Conservation (phyloP, 2,888 invertebrate genomes). For the Acanthopleura granulata region DNA sequence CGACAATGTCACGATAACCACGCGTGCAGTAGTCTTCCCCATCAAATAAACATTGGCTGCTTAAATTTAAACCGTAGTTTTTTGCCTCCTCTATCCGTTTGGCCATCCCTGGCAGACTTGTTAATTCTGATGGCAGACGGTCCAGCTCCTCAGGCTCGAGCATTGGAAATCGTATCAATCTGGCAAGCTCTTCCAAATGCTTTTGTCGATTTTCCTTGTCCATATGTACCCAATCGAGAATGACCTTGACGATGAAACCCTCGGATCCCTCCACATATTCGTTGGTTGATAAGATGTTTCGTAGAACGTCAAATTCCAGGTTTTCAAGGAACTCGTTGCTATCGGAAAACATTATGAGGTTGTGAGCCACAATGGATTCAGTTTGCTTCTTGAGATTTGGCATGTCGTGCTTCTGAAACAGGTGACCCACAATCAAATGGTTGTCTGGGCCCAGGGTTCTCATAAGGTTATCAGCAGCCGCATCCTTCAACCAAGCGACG, state of each 20-base stretch:
- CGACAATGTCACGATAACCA: conserved; percentile 37
- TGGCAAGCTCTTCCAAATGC: conserved; percentile 50
- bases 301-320: conserved; percentile 55
- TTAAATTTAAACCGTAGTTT: conserved; percentile 52
- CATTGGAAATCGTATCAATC: conserved; percentile 58
- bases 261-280: conserved; percentile 63
- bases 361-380: conserved; percentile 57
- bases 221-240: conserved; percentile 55
- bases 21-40: conserved; percentile 43
- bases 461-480: conserved; percentile 61
- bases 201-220: conserved; percentile 47
- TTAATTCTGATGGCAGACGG: conserved; percentile 45
- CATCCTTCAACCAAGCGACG: conserved; percentile 59
- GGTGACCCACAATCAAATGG: conserved; percentile 53
- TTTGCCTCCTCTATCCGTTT: conserved; percentile 60
- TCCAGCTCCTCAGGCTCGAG: conserved; percentile 61
- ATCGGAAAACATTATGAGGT: conserved; percentile 51
- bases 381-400: conserved; percentile 61
- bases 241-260: conserved; percentile 46
- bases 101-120: conserved; percentile 43
- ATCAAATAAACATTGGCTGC: conserved; percentile 52
- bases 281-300: conserved; percentile 59
- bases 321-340: conserved; percentile 51
- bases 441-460: conserved; percentile 59
- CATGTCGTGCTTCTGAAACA: conserved; percentile 62